These are phyloP conservation scores for Eilema griseolum DNA, from an alignment of 2,888 invertebrate genomes.

Conservation along the genomic window DNA sequence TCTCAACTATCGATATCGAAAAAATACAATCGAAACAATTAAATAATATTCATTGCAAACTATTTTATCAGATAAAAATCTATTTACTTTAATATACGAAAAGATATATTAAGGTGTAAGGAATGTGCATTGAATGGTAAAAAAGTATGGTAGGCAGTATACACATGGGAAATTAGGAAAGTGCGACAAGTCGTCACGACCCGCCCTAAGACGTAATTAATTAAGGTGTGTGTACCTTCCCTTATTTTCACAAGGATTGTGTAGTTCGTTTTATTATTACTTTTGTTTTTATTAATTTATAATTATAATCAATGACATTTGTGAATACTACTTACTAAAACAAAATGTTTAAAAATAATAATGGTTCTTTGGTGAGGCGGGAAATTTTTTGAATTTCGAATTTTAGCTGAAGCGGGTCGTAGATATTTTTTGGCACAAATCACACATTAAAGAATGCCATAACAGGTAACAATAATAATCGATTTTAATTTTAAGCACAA, in stretches of 20 bases:
- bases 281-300: neutral
- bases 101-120: constrained; percentile 52
- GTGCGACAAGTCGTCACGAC: constrained; percentile 70
- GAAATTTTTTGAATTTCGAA: too few species aligned
- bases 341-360: too few species aligned
- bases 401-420: too few species aligned
- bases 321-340: too few species aligned
- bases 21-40: neutral
- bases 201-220: constrained; percentile 83
- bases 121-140: constrained; percentile 57
- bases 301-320: neutral
- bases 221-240: constrained; percentile 63
- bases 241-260: constrained; percentile 39
- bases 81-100: constrained; percentile 6
- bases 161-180: constrained; percentile 82
- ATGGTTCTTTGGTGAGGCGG: too few species aligned
- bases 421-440: constrained; percentile 3
- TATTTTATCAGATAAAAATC: neutral
- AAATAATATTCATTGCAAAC: neutral
- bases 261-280: neutral
- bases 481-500: neutral
- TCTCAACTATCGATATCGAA: too few species aligned
- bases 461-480: neutral
- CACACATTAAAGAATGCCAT: neutral
- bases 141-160: constrained; percentile 75